These are phyloP conservation scores for Hypotaenidia okinawae DNA, from an alignment of 2,797 vertebrate genomes.

Conservation along the genomic window DNA sequence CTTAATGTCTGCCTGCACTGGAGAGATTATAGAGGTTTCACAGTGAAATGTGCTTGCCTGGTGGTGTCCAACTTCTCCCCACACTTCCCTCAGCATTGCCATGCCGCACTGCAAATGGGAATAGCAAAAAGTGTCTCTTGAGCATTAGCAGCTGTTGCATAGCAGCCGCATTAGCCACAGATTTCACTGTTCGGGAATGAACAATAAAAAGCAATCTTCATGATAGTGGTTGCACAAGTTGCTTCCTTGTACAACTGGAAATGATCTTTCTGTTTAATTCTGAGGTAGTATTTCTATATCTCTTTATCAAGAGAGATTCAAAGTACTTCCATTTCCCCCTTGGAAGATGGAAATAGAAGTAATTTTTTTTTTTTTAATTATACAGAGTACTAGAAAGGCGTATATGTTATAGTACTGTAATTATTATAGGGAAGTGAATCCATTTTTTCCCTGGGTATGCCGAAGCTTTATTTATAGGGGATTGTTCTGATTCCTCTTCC, in stretches of 20 bases:
- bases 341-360: not conserved
- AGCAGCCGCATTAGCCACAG: not conserved
- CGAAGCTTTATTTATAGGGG: not conserved
- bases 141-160: not conserved
- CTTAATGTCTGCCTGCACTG: not conserved
- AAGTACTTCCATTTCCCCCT: not conserved
- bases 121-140: not conserved
- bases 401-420: not conserved
- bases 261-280: not conserved
- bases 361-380: not conserved
- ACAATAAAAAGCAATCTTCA: not conserved
- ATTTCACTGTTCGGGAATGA: not conserved
- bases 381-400: not conserved
- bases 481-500: not conserved
- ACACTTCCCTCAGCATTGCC: not conserved
- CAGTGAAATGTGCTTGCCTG: not conserved
- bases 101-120: not conserved
- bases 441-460: not conserved
- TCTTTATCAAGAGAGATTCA: not conserved
- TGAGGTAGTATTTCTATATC: not conserved
- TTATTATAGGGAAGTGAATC: not conserved
- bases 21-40: not conserved
- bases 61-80: not conserved
- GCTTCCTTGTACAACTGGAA: not conserved
- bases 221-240: not conserved